A percentile compares a stretch with the other conserved stretches of the same genome.
Conservation (phyloP, 1,140 invertebrate species). For the Eumeta japonica region DNA sequence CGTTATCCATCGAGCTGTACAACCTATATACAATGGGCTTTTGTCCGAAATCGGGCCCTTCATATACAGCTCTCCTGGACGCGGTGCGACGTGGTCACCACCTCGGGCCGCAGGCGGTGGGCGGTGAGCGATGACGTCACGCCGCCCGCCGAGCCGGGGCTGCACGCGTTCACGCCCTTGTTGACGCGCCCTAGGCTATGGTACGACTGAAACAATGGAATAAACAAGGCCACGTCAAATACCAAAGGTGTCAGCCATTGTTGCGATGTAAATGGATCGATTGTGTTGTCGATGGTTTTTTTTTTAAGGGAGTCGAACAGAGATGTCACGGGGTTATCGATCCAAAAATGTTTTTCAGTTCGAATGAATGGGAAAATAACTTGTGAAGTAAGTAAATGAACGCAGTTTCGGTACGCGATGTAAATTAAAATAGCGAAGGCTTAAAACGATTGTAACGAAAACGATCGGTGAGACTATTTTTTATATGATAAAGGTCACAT, state of each 20-base stretch:
- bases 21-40: too few species aligned
- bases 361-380: too few species aligned
- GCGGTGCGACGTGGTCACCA: constrained; percentile 78
- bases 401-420: too few species aligned
- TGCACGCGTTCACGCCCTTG: constrained; percentile 59
- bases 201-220: constrained; percentile 58
- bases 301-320: too few species aligned
- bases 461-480: too few species aligned
- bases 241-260: background rate
- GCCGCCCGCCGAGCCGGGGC: constrained; percentile 39
- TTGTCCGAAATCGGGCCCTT: constrained; percentile 24
- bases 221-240: background rate
- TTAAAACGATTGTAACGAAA: too few species aligned
- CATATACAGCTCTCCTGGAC: constrained; percentile 87
- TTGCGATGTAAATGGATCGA: background rate
- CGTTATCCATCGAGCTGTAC: too few species aligned
- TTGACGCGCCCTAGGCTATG: constrained; percentile 66
- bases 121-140: constrained; percentile 63
- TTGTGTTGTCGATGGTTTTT: background rate
- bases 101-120: constrained; percentile 68
- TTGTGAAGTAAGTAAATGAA: too few species aligned
- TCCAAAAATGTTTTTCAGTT: too few species aligned
- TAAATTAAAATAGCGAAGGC: too few species aligned
- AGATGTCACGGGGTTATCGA: too few species aligned
- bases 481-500: too few species aligned